phyloP scores from a whole-genome alignment of 2,113 vertebrate genomes.

The Thermophis baileyi region DNA sequence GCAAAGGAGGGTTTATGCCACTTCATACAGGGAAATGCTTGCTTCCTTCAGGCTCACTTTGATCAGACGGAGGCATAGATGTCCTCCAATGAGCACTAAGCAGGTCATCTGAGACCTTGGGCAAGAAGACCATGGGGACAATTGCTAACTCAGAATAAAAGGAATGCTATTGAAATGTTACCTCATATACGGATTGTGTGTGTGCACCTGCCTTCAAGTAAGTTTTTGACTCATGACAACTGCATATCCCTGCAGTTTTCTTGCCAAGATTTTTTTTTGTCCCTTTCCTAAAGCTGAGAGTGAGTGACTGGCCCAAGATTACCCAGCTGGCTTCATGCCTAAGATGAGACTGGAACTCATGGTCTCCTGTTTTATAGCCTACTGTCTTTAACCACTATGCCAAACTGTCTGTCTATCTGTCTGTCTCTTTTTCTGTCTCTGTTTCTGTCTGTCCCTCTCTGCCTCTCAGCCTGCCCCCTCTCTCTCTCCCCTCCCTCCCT shows the following conservation, averaged over 20 bases:
- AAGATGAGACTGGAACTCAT: neutral
- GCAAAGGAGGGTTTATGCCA: neutral
- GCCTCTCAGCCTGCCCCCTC: no score
- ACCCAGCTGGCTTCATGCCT: neutral
- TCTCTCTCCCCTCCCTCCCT: no score
- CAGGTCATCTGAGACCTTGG: neutral
- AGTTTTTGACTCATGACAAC: neutral
- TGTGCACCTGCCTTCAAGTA: neutral
- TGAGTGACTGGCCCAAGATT: neutral
- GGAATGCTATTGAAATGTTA: neutral
- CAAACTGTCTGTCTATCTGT: neutral
- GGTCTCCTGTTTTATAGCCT: neutral
- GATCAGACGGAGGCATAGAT: neutral
- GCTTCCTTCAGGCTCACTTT: neutral
- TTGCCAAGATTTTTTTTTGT: neutral
- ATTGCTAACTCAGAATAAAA: neutral
- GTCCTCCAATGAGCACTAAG: neutral
- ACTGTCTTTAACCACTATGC: neutral
- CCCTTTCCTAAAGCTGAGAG: neutral
- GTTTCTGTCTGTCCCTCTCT: no score
- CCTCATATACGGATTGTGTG: neutral
- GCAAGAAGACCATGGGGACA: neutral
- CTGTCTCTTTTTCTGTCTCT: no score
- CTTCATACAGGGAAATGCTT: neutral
- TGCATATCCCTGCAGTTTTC: neutral